A percentile compares a stretch with the other conserved stretches of the same genome.
Evolutionary conservation across 2,113 vertebrate genomes (phyloP).

Genomic region (Sapajus apella): DNA sequence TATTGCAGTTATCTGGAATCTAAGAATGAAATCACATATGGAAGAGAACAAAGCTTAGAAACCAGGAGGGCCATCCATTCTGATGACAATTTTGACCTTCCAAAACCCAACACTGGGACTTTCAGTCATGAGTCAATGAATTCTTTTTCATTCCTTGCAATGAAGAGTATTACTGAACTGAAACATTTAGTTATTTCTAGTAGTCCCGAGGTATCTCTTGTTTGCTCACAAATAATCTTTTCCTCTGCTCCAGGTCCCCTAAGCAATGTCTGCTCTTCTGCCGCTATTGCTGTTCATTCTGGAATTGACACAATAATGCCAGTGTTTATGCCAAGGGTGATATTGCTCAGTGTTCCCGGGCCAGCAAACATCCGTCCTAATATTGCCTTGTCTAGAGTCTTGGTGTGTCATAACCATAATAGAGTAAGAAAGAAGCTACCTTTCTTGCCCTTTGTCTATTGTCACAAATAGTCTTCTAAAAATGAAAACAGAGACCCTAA

Average conservation of each 20-base stretch:
- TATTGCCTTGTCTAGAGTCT: background rate
- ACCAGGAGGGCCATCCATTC: background rate
- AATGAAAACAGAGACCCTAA: background rate
- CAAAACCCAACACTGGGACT: background rate
- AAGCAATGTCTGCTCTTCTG: background rate
- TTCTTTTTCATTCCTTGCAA: background rate
- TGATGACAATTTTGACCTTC: background rate
- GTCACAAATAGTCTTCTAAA: background rate
- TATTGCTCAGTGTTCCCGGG: background rate
- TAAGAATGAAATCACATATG: background rate
- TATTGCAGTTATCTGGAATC: background rate
- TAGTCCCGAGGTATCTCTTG: background rate
- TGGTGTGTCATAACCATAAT: background rate
- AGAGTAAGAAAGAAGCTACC: background rate
- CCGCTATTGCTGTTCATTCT: background rate
- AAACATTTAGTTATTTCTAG: background rate
- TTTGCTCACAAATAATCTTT: background rate
- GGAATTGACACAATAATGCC: background rate
- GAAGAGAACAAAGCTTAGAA: background rate
- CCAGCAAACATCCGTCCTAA: background rate
- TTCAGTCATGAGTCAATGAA: background rate
- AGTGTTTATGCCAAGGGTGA: background rate
- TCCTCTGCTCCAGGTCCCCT: background rate
- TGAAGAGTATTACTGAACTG: background rate
- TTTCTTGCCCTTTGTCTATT: background rate